Conservation (phyloP, 2,113 vertebrate genomes). For the Danionella cerebrum region DNA sequence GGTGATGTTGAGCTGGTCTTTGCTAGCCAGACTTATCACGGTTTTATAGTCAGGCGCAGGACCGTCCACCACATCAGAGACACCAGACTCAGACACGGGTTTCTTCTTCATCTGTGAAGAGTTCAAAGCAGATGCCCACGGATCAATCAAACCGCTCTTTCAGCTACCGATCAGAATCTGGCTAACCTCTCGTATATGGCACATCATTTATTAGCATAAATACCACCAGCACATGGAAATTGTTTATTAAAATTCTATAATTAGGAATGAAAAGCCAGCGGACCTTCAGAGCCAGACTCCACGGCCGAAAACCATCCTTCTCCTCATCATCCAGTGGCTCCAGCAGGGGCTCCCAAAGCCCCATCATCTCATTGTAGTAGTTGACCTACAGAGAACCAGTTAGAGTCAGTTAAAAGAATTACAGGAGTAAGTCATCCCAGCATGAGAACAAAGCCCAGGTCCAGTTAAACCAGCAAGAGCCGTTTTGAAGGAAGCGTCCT, state of each 20-base stretch:
- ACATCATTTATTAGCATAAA: no score
- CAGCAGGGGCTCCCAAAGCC: constrained; percentile 94
- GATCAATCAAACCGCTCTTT: no score
- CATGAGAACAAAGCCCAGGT: no score
- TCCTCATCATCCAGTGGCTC: constrained; percentile 88
- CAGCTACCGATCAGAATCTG: no score
- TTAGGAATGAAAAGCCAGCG: background rate
- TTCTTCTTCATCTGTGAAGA: constrained; percentile 88
- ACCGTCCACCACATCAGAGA: constrained; percentile 80
- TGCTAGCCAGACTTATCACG: constrained; percentile 77
- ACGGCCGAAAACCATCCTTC: constrained; percentile 80
- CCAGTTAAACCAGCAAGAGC: no score
- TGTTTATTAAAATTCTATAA: background rate
- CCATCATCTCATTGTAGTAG: constrained; percentile 92
- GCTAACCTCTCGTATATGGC: no score
- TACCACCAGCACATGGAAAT: no score
- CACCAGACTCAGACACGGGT: constrained; percentile 53
- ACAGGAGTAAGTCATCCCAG: no score
- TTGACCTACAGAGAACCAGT: constrained; percentile 74
- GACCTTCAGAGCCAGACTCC: constrained; percentile 86
- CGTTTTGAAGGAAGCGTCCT: no score
- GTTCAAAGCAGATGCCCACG: no score
- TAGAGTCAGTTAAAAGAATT: no score
- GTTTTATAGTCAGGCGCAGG: constrained; percentile 90
- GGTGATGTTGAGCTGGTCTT: constrained; percentile 92